Conservation (phyloP, 2,113 vertebrate species). For the Coracopsis vasa region DNA sequence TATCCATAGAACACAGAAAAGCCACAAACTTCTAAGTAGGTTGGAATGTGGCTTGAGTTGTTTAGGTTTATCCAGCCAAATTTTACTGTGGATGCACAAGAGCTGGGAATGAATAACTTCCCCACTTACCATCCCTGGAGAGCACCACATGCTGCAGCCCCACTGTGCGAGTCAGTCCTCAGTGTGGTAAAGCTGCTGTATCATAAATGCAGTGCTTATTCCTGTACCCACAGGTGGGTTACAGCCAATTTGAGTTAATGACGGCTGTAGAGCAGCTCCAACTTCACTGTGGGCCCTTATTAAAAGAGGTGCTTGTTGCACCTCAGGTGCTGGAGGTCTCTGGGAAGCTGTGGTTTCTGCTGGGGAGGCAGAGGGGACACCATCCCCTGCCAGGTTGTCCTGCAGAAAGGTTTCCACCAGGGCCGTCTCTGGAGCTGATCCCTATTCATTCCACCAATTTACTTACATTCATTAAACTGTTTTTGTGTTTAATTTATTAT, state of each 20-base stretch:
- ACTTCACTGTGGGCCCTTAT: background rate
- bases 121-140: background rate
- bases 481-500: background rate
- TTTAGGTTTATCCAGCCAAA: background rate
- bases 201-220: background rate
- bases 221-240: background rate
- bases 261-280: background rate
- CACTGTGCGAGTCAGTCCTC: fast-evolving
- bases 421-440: background rate
- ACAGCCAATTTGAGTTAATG: background rate
- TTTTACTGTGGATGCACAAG: background rate
- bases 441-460: background rate
- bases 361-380: background rate
- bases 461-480: background rate
- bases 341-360: background rate
- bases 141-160: background rate
- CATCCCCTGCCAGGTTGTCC: background rate
- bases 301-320: background rate
- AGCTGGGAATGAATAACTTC: background rate
- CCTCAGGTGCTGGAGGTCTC: background rate
- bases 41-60: background rate
- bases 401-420: background rate
- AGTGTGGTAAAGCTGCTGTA: background rate
- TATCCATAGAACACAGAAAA: background rate
- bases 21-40: background rate